Evolutionary conservation across 2,113 vertebrate genomes (phyloP), one percentile per base, ranked within the genome.

Genomic region (Recurvirostra avosetta): DNA sequence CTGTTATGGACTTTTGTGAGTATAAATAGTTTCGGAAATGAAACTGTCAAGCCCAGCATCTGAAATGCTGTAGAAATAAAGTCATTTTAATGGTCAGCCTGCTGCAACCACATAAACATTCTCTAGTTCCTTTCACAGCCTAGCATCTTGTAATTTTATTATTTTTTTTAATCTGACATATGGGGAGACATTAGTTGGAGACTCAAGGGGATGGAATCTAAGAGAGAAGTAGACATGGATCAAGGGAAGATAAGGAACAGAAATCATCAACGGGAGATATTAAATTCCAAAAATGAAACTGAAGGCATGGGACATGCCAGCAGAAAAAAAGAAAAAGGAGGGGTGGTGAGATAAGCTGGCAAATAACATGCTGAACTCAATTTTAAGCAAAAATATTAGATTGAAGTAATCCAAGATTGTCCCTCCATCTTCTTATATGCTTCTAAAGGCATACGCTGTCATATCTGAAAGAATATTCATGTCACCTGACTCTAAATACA

Each of bases 21-120:
- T 96, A 98, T 96, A 97, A 98, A 98, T 97, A 97, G 95, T 97
- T 97, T 97, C 16, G 13, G 43, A 96, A 98, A 98, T 96, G 95
- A 98, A 94, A 97, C 92, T 97, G 96, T 95, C 92, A 97, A 97
- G 92, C 72, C 88, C 79, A 84, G 95, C 93, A 93, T 96, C 88
- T 76, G 92, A 95, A 91, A 97, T 67, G 89, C 86, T 86, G 83
- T 96, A 96, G 94, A 92, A 94, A 96, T 95, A 92, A 96, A 97
- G 93, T 76, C 75, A 76, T 83, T 95, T 96, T 97, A 97, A 97
- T 86, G 98, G 97, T 95, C 91, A 96, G 77, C 56, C 79, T 68
- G 67, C 86, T 94, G 82, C 80, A 86, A 62, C 50, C 27, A 94
- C 71, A 78, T 90, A 83, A 72, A 90, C 81, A 91, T 92, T 88